phyloP scores from a whole-genome alignment of 2,113 vertebrate genomes.

The Ciconia maguari region DNA sequence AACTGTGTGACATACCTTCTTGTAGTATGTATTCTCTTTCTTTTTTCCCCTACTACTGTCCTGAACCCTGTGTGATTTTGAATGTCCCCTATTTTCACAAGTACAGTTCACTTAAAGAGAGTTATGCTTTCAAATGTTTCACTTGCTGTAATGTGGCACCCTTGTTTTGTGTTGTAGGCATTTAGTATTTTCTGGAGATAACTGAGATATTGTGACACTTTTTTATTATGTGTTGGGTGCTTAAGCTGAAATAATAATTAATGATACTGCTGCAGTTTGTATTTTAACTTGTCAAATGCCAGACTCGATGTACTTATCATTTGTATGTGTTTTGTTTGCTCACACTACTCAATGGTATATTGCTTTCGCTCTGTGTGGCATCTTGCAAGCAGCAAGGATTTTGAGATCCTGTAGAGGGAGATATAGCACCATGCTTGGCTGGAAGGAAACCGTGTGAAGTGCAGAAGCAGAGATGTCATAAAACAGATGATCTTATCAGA shows the following conservation, averaged over 20 bases:
- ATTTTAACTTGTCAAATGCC: background rate
- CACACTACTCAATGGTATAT: background rate
- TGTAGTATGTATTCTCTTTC: conserved; percentile 89
- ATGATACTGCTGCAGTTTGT: background rate
- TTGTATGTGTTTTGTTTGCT: background rate
- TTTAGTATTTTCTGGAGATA: background rate
- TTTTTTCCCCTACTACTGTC: conserved; percentile 25
- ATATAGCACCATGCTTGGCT: background rate
- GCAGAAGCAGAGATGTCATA: background rate
- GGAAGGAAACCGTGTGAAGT: background rate
- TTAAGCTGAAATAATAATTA: background rate
- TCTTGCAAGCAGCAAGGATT: background rate
- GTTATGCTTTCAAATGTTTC: background rate
- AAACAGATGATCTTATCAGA: background rate
- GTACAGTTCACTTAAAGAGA: background rate
- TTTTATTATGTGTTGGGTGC: background rate
- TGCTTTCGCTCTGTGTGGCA: background rate
- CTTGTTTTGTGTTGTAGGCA: background rate
- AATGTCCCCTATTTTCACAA: background rate
- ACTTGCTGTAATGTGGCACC: background rate
- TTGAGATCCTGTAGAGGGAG: conserved; percentile 46
- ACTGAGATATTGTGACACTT: background rate
- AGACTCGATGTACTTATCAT: background rate
- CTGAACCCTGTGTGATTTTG: background rate
- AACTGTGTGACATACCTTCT: conserved; percentile 90